Evolutionary conservation across 2,797 vertebrate genomes (phyloP).

Genomic region (Esox masquinongy): DNA sequence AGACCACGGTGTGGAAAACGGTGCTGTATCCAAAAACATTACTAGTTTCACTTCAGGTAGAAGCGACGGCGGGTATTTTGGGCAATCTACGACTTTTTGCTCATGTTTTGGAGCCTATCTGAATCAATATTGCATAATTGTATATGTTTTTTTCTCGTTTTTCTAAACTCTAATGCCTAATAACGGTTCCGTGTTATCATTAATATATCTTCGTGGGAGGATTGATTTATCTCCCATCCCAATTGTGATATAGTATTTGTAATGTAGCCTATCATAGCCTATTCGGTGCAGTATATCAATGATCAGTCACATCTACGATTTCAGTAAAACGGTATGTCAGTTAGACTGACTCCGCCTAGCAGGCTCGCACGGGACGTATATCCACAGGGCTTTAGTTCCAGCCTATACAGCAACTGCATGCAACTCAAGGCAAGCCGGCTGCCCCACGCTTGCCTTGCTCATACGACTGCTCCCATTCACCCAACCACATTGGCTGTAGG

Average conservation of each 20-base stretch:
- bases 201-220: too few species aligned
- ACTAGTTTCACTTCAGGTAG: too few species aligned
- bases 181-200: too few species aligned
- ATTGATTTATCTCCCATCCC: too few species aligned
- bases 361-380: slow-evolving; percentile 63
- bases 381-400: slow-evolving; percentile 54
- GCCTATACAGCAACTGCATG: slow-evolving; percentile 1
- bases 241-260: too few species aligned
- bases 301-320: slow-evolving; percentile 44
- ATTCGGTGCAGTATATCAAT: background rate
- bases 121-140: background rate
- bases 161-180: too few species aligned
- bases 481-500: slow-evolving; percentile 50
- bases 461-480: slow-evolving; percentile 52
- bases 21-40: too few species aligned
- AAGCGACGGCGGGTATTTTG: background rate
- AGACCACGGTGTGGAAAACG: background rate
- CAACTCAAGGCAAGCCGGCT: slow-evolving; percentile 31
- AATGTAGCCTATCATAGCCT: too few species aligned
- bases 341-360: slow-evolving; percentile 73
- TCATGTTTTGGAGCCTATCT: background rate
- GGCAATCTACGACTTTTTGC: background rate
- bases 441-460: slow-evolving; percentile 35
- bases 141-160: background rate
- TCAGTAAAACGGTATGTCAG: slow-evolving; percentile 56